These are phyloP conservation scores for Scelioninae gen. 1 DNA, from an alignment of 2,888 invertebrate species.

Conservation along the genomic window DNA sequence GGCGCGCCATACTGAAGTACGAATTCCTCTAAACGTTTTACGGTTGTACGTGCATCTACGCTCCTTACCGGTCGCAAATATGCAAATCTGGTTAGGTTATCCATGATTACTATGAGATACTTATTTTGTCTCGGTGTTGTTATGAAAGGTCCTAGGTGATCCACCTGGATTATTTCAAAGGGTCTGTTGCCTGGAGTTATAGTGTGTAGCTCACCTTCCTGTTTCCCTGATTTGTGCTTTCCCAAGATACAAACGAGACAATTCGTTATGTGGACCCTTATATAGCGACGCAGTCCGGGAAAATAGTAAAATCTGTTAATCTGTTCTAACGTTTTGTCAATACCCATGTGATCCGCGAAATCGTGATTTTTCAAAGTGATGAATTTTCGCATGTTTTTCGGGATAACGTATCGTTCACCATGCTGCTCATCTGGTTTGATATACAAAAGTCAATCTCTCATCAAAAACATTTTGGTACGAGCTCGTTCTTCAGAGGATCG, in stretches of 20 bases:
- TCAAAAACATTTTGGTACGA: too few species aligned
- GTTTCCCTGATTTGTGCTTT: constrained; percentile 47
- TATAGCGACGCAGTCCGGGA: constrained; percentile 42
- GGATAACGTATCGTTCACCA: too few species aligned
- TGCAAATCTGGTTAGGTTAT: too few species aligned
- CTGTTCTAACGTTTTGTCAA: constrained; percentile 29
- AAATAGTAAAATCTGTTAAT: constrained; percentile 70
- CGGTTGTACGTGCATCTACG: background rate
- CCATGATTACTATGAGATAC: constrained; percentile 66
- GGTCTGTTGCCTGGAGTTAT: constrained; percentile 65
- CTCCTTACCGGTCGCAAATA: too few species aligned
- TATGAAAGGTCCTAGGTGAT: constrained; percentile 68
- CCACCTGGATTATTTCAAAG: constrained; percentile 65
- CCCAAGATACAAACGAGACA: constrained; percentile 69
- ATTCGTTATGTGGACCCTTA: constrained; percentile 59
- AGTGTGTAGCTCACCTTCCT: constrained; percentile 70
- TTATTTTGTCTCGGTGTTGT: constrained; percentile 46
- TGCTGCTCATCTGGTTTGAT: too few species aligned
- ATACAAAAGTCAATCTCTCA: too few species aligned
- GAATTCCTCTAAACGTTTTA: constrained; percentile 38
- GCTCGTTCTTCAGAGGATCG: too few species aligned
- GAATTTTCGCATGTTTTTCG: too few species aligned
- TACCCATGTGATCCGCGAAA: constrained; percentile 27
- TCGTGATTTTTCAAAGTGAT: constrained; percentile 23
- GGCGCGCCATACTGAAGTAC: constrained; percentile 62